Conservation (phyloP, 2,797 vertebrate species). For the Myotis daubentonii region DNA sequence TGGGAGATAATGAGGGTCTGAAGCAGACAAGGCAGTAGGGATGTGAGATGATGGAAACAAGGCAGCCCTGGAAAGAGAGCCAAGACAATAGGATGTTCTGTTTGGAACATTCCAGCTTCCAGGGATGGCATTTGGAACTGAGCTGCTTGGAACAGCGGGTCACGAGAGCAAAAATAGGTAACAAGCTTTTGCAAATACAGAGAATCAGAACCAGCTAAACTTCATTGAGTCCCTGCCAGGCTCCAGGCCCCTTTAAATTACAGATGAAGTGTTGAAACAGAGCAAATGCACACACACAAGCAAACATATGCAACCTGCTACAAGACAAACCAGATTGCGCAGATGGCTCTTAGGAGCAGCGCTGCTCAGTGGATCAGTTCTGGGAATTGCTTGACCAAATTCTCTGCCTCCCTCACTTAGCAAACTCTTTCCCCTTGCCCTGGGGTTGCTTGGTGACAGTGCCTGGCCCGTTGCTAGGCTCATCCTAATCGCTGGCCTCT, state of each 20-base stretch:
- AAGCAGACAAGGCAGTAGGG: not conserved
- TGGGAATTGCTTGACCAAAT: not conserved
- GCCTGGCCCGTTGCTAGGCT: not conserved
- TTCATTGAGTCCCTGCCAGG: not conserved
- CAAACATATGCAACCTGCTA: not conserved
- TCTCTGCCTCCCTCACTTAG: not conserved
- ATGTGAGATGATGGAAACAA: rapidly evolving
- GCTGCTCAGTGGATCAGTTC: not conserved
- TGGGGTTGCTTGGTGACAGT: not conserved
- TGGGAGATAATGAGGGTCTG: not conserved
- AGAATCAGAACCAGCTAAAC: not conserved
- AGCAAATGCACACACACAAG: not conserved
- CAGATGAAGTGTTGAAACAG: not conserved
- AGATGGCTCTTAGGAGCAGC: not conserved
- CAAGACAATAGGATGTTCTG: no score
- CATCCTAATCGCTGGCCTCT: not conserved
- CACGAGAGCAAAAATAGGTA: not conserved
- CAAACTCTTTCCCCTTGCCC: not conserved
- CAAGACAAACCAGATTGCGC: not conserved
- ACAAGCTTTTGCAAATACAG: not conserved
- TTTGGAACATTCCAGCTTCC: not conserved
- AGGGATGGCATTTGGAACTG: not conserved
- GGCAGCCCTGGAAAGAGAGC: not conserved
- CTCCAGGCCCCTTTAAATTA: not conserved
- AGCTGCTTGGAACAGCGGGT: not conserved